These are phyloP conservation scores for Ophiodon elongatus DNA, from an alignment of 2,113 vertebrate species.

Conservation along the genomic window DNA sequence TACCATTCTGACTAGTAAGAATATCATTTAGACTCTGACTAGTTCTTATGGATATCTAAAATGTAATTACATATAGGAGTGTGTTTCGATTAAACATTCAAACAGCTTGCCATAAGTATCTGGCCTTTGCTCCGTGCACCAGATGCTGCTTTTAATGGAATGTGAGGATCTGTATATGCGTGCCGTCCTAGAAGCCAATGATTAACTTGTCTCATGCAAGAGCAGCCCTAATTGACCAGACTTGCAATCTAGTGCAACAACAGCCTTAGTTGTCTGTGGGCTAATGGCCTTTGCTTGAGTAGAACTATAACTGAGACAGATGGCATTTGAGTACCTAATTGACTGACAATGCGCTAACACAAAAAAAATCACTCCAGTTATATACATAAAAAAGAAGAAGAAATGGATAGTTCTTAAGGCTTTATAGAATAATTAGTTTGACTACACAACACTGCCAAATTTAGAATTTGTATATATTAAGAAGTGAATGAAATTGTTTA, in stretches of 20 bases:
- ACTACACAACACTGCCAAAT: slow-evolving; percentile 44
- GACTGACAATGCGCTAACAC: slow-evolving; percentile 65
- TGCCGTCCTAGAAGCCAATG: slow-evolving; percentile 48
- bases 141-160: slow-evolving; percentile 56
- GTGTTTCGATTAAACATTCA: no score
- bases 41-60: no score
- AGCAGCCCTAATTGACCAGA: slow-evolving; percentile 77
- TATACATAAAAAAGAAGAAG: slow-evolving; percentile 12
- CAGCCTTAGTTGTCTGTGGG: slow-evolving; percentile 64
- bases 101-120: background rate
- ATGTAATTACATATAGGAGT: no score
- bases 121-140: slow-evolving; percentile 21
- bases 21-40: background rate
- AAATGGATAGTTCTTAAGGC: slow-evolving; percentile 42
- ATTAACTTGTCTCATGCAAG: slow-evolving; percentile 73
- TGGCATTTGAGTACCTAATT: slow-evolving; percentile 68
- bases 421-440: slow-evolving; percentile 30
- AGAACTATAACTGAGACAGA: slow-evolving; percentile 73
- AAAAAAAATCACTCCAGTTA: slow-evolving; percentile 48
- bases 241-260: slow-evolving; percentile 66
- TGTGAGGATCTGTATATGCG: slow-evolving; percentile 41
- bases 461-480: slow-evolving; percentile 36
- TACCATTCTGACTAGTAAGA: background rate
- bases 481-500: slow-evolving; percentile 26
- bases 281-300: slow-evolving; percentile 77